These are phyloP conservation scores for Pelobates fuscus DNA, from an alignment of 2,113 vertebrate species.

Conservation along the genomic window DNA sequence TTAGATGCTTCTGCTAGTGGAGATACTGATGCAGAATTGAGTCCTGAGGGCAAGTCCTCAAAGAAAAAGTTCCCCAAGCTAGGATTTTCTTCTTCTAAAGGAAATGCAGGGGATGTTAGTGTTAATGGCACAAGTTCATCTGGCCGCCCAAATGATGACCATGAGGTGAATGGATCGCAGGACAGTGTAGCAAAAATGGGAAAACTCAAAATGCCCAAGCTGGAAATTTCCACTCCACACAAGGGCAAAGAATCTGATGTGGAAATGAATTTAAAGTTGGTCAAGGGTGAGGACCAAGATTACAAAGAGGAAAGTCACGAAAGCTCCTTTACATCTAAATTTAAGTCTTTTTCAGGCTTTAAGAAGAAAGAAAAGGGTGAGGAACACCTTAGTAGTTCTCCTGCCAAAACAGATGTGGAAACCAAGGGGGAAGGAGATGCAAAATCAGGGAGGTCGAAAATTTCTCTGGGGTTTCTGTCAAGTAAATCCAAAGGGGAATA, in stretches of 20 bases:
- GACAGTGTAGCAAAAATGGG: slow-evolving; percentile 62
- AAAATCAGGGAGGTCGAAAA: slow-evolving; percentile 52
- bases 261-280: slow-evolving; percentile 55
- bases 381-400: slow-evolving; percentile 61
- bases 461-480: slow-evolving; percentile 61
- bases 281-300: slow-evolving; percentile 52
- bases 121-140: slow-evolving; percentile 50
- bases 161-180: slow-evolving; percentile 57
- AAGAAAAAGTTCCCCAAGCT: slow-evolving; percentile 69
- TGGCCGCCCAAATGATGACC: slow-evolving; percentile 55
- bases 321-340: slow-evolving; percentile 1
- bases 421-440: slow-evolving; percentile 59
- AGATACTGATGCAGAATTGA: slow-evolving; percentile 1
- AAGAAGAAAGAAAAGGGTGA: slow-evolving; percentile 56
- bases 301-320: slow-evolving; percentile 32
- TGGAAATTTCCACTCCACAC: slow-evolving; percentile 74
- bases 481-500: slow-evolving; percentile 56
- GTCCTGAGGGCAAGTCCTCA: slow-evolving; percentile 51
- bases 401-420: slow-evolving; percentile 67
- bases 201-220: slow-evolving; percentile 74
- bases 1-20: slow-evolving; percentile 8
- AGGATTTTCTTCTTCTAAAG: slow-evolving; percentile 65
- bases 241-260: slow-evolving; percentile 56
- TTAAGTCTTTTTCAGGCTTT: slow-evolving; percentile 61
- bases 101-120: slow-evolving; percentile 53